Conservation (phyloP, 2,113 vertebrate genomes). For the Herpailurus yagouaroundi region DNA sequence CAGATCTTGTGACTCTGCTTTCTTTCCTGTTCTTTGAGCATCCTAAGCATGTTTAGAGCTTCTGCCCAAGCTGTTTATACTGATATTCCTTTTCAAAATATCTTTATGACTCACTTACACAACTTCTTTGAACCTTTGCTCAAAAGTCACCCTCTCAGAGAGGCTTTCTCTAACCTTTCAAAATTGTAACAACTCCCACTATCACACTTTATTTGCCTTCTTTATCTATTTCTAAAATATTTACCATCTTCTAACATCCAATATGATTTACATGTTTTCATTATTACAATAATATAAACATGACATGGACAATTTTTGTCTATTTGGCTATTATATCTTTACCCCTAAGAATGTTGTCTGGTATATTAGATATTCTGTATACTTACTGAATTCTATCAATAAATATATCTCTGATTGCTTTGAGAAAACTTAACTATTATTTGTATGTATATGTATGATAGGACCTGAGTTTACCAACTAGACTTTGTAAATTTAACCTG, state of each 20-base stretch:
- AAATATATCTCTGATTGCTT: not conserved
- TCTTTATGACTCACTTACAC: not conserved
- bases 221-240: not conserved
- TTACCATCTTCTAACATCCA: not conserved
- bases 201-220: not conserved
- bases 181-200: not conserved
- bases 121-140: not conserved
- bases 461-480: not conserved
- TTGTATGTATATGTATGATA: not conserved
- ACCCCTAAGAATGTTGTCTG: not conserved
- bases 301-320: not conserved
- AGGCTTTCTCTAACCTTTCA: not conserved
- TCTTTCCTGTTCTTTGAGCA: not conserved
- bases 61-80: not conserved
- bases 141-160: not conserved
- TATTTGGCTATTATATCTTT: not conserved
- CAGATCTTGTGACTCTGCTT: not conserved
- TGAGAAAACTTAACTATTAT: not conserved
- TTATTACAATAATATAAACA: not conserved
- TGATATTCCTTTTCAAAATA: not conserved
- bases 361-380: not conserved
- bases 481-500: not conserved
- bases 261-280: not conserved
- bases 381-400: not conserved
- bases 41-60: not conserved